These are phyloP conservation scores for Sarcophaga subvicina DNA, from an alignment of 2,888 invertebrate species.

Conservation along the genomic window DNA sequence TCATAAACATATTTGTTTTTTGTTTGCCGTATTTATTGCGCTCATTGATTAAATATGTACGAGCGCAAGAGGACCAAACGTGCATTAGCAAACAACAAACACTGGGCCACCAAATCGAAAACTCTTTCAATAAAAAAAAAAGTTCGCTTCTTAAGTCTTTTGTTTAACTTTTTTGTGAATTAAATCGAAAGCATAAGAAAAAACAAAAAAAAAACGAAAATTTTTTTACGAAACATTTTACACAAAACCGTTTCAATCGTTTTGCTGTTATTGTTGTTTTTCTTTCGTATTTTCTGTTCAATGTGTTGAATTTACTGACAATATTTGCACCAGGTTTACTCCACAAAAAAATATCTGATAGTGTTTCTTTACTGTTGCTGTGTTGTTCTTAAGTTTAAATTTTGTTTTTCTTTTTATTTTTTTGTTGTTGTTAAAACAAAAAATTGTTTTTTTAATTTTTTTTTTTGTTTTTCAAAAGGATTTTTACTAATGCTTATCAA, in stretches of 20 bases:
- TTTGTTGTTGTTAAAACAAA: background rate
- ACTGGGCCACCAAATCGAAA: conserved; percentile 5
- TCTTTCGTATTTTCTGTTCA: conserved; percentile 50
- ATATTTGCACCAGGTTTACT: conserved; percentile 69
- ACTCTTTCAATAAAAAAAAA: background rate
- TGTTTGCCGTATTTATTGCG: background rate
- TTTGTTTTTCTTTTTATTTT: conserved; percentile 18
- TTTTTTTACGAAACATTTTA: conserved; percentile 50
- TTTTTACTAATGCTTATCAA: conserved; percentile 70
- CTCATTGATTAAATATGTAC: background rate
- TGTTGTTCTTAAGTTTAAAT: conserved; percentile 54
- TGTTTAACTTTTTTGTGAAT: conserved; percentile 53
- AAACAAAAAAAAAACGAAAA: conserved; percentile 43
- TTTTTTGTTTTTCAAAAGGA: conserved; percentile 48
- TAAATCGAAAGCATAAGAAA: conserved; percentile 33
- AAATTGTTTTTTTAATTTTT: conserved; percentile 52
- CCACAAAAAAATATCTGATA: conserved; percentile 69
- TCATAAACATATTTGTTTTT: background rate
- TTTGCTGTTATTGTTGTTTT: conserved; percentile 45
- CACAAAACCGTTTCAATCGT: conserved; percentile 56
- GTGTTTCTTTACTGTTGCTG: conserved; percentile 68
- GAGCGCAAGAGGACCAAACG: conserved; percentile 1
- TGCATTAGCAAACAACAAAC: background rate
- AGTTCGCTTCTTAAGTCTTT: conserved; percentile 55
- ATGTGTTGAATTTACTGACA: conserved; percentile 71